A percentile compares a stretch with the other conserved stretches of the same genome.
Evolutionary conservation across 2,888 invertebrate species (phyloP).

Genomic region (Lasioglossum vierecki): DNA sequence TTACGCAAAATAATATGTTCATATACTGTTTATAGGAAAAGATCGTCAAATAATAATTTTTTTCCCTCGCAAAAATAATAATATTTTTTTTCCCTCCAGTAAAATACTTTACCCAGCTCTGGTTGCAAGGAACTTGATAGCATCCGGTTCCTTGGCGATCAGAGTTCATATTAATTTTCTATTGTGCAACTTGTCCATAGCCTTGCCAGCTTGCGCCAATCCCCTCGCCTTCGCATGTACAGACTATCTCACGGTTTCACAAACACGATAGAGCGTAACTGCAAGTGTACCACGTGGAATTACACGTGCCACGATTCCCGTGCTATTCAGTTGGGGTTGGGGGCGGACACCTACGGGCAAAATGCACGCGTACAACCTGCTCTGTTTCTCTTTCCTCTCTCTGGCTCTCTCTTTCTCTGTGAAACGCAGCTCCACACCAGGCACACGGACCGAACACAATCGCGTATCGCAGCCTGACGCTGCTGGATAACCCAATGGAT

Average conservation of each 20-base stretch:
- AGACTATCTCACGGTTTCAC: conserved; percentile 1
- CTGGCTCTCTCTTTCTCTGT: neutral
- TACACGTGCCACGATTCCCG: conserved; percentile 39
- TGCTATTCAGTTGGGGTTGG: neutral
- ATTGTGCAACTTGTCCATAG: neutral
- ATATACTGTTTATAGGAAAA: too few relatives aligned
- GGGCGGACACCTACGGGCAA: neutral
- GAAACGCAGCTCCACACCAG: neutral
- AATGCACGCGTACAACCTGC: conserved; percentile 2
- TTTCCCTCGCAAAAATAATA: too few relatives aligned
- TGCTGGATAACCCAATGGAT: conserved; percentile 74
- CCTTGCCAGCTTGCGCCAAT: neutral
- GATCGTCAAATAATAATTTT: too few relatives aligned
- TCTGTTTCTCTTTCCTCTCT: neutral
- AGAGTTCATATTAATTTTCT: neutral
- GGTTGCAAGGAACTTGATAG: neutral
- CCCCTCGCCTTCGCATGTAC: neutral
- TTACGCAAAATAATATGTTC: too few relatives aligned
- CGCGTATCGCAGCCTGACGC: conserved; percentile 53
- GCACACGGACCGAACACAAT: conserved; percentile 7
- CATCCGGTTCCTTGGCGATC: neutral
- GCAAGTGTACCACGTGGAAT: conserved; percentile 37
- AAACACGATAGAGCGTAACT: conserved; percentile 26
- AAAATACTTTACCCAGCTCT: too few relatives aligned
- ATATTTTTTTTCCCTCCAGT: too few relatives aligned